Percentiles rank a stretch among this genome's conserved stretches.
These are phyloP conservation scores for Drosophila melanica DNA, from an alignment of 1,140 invertebrate genomes.

Conservation along the genomic window DNA sequence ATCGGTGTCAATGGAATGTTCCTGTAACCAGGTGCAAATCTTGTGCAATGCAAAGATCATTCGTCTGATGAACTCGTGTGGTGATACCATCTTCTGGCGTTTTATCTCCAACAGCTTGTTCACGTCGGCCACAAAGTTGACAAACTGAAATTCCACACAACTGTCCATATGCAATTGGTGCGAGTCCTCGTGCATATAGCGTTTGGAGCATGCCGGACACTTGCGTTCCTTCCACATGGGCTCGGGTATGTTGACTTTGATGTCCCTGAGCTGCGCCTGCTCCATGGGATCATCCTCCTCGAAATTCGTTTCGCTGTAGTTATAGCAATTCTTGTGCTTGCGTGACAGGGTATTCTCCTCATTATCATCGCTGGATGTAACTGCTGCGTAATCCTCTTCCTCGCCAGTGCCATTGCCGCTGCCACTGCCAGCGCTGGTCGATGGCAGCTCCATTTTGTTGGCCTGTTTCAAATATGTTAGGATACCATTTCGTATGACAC, in stretches of 20 bases:
- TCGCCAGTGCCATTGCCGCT: conserved; percentile 51
- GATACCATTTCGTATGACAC: not conserved
- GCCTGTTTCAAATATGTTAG: conserved; percentile 5
- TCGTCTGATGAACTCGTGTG: conserved; percentile 77
- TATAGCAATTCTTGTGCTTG: conserved; percentile 72
- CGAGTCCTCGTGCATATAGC: conserved; percentile 81
- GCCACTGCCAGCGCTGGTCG: conserved; percentile 40
- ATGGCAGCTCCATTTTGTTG: conserved; percentile 38
- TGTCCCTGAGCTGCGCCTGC: conserved; percentile 66
- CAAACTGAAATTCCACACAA: conserved; percentile 76
- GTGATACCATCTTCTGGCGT: conserved; percentile 72
- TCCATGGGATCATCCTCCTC: conserved; percentile 83
- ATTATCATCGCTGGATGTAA: conserved; percentile 71
- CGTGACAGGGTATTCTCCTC: conserved; percentile 55
- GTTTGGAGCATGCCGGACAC: conserved; percentile 72
- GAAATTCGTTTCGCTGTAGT: conserved; percentile 79
- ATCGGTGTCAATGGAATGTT: conserved; percentile 61
- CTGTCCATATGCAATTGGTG: conserved; percentile 71
- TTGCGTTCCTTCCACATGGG: conserved; percentile 81
- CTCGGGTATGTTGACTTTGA: conserved; percentile 76
- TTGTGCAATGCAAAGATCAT: conserved; percentile 80
- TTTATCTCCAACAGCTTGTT: conserved; percentile 66
- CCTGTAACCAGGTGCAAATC: conserved; percentile 76
- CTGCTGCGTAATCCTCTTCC: conserved; percentile 63
- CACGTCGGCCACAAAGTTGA: conserved; percentile 60